Evolutionary conservation across 23 tunicate species (phyloP), one percentile per base, ranked within the genome.

Genomic region (Aplidium turbinatum): DNA sequence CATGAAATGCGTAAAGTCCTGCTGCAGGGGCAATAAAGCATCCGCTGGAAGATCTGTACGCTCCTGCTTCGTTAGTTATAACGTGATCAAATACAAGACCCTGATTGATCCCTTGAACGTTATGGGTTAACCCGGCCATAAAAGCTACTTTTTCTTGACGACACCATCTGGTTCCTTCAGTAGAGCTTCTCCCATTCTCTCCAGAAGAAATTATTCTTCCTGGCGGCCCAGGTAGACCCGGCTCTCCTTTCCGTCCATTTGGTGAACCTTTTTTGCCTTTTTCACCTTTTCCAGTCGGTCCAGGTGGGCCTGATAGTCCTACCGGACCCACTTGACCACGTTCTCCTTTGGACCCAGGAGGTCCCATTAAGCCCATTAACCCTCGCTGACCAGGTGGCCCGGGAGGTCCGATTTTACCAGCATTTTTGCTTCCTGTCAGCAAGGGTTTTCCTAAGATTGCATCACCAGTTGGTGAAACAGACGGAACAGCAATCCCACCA

Each of bases 21-120:
- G 69, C 77, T 6, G 95, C 96, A 48, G 99, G 99, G 0, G 85
- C 99, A 1, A 83, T 84, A 51, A 95, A 95, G 54, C 85, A 75
- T 20, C 99, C 99, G 0, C 92, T 92, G 26, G 77, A 42, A 9
- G 70, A 53, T 4, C 89, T 57, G 81, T 95, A 95, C 1, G 92
- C 92, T 25, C 45, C 38, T 6, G 79, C 86, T 78, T 72, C 63
- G 75, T 95, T 95, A 19, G 96, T 95, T 13, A 95, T 16, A 47
- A 95, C 83, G 32, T 96, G 56, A 47, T 95, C 99, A 68, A 95
- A 95, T 1, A 81, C 78, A 5, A 95, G 60, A 4, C 82, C 82
- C 34, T 89, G 87, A 46, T 82, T 79, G 58, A 32, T 68, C 20
- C 95, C 93, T 35, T 78, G 78, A 35, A 77, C 75, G 58, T 84